Evolutionary conservation across 2,113 vertebrate species (phyloP), one percentile per base, ranked within the genome.

Genomic region (Platysternon megacephalum): DNA sequence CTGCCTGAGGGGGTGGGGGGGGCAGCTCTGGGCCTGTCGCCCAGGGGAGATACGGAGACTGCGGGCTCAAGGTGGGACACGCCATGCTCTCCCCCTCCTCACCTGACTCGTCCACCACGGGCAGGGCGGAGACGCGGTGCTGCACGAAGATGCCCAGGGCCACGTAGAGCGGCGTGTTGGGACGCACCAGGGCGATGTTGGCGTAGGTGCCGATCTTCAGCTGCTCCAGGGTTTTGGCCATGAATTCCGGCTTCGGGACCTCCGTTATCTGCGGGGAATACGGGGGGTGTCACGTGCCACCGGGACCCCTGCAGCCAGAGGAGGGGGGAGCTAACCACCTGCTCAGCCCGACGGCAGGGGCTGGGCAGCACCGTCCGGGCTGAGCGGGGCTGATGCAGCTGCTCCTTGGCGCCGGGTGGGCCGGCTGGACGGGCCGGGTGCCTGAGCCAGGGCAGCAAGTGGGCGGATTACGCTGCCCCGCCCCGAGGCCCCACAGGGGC

Each of bases 81-180:
- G 48, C 74, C 29, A 11, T 2, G 42, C 35, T 53, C 44, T 0
- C 29, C 44, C 5, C 55, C 24, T n/a, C 78, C 98, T 98, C 39
- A 99, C 99, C 99, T 19, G 98, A 99, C 29, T 99, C 99, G 48
- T 99, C 99, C 4, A 99, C 98, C 35, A 99, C 99, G 0, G 99
- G 99, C 90, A 99, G 98, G 0, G 99, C 99, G 0, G 99, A 99
- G 26, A 99, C 99, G 6, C 99, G 98, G 85, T 99, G 99, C 95
- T 99, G 99, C 80, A 99, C 99, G 56, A 99, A 99, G 97, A 99
- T 99, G 96, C 99, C 99, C 97, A 99, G 97, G 2, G 99, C 99
- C 16, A 99, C 99, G 42, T 99, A 99, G 87, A 99, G 98, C 0
- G 99, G 99, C 2, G 99, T 99, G 95, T 99, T 99, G 11, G 99